Percentiles rank a stretch among this genome's conserved stretches.
phyloP scores from a whole-genome alignment of 2,113 vertebrate species.

The Oplegnathus fasciatus region DNA sequence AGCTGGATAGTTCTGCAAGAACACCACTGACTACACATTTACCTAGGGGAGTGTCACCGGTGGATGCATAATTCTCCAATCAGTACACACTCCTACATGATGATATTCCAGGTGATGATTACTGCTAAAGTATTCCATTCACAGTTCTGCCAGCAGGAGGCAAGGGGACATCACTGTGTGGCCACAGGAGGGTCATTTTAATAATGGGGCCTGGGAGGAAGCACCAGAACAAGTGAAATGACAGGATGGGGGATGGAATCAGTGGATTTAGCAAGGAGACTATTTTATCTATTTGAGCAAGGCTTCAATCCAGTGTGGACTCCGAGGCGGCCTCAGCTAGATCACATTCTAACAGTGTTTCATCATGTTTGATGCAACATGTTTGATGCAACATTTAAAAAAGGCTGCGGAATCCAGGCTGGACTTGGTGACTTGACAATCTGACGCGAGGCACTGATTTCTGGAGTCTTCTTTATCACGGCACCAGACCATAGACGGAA shows the following conservation, averaged over 20 bases:
- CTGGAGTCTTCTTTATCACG: conserved; percentile 35
- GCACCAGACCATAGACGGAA: conserved; percentile 15
- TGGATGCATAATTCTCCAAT: conserved; percentile 80
- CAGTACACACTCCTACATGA: conserved; percentile 75
- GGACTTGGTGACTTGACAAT: conserved; percentile 36
- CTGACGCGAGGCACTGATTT: conserved; percentile 42
- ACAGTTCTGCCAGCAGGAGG: conserved; percentile 82
- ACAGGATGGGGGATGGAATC: conserved; percentile 40
- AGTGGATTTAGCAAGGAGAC: conserved; percentile 19
- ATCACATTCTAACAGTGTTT: conserved; percentile 15
- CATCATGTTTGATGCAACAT: conserved; percentile 54
- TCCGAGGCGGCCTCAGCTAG: background rate
- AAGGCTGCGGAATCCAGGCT: background rate
- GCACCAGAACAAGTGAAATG: conserved; percentile 51
- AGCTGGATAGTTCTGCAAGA: conserved; percentile 85
- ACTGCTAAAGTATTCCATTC: conserved; percentile 84
- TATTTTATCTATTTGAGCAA: conserved; percentile 2
- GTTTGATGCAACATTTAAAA: conserved; percentile 42
- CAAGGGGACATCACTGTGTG: conserved; percentile 75
- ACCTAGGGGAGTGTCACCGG: conserved; percentile 79
- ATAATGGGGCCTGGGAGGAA: conserved; percentile 75
- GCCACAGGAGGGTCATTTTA: conserved; percentile 79
- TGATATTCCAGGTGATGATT: conserved; percentile 85
- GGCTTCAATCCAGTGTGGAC: background rate
- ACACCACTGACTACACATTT: conserved; percentile 81